Evolutionary conservation across 1,140 invertebrate genomes (phyloP), one percentile per base, ranked within the genome.

Genomic region (Trissolcus basalis): DNA sequence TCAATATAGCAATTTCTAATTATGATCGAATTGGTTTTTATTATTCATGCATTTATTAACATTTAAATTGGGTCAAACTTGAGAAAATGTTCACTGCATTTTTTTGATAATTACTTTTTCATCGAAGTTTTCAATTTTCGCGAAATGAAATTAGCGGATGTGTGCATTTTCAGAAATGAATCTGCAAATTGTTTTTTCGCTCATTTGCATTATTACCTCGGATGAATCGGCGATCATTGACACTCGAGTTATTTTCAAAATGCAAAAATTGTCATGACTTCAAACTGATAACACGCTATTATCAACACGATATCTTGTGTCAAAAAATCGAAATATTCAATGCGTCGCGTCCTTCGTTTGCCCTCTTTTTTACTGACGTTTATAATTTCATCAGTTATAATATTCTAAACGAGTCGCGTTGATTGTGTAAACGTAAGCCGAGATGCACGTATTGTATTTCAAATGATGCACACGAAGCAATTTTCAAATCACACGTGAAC

Each of bases 361-460:
- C 13, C 13, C 14, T 63, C 60, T 44, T 56, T 58, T 27, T 35
- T 47, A 19, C 47, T 56, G 47, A 13, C 48, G 55, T 61, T 67
- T 67, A 50, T 13, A 56, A 71, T 71, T 77, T 77, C 58, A 63
- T 63, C 47, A 68, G 32, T 63, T 63, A 68, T 64, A 61, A 68
- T 77, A 58, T 71, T 77, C 53, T 72, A 72, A 77, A 54, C 68
- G 50, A 27, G 19, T 12, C 35, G 47, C 55, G 12, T 59, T 63
- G 41, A 67, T 77, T 77, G 75, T 72, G 75, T 63, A 72, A 72
- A 69, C 51, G 75, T 60, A 77, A 77, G 49, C 27, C 49, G 69
- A 77, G 68, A 77, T 53, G n/a, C 19, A 6, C 19, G 48, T 58
- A 77, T 77, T 77, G 15, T 64, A 36, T 77, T 77, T 77, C 63